Evolutionary conservation across 2,113 vertebrate species (phyloP), one percentile per base, ranked within the genome.

Genomic region (Phylloscopus whistleri): DNA sequence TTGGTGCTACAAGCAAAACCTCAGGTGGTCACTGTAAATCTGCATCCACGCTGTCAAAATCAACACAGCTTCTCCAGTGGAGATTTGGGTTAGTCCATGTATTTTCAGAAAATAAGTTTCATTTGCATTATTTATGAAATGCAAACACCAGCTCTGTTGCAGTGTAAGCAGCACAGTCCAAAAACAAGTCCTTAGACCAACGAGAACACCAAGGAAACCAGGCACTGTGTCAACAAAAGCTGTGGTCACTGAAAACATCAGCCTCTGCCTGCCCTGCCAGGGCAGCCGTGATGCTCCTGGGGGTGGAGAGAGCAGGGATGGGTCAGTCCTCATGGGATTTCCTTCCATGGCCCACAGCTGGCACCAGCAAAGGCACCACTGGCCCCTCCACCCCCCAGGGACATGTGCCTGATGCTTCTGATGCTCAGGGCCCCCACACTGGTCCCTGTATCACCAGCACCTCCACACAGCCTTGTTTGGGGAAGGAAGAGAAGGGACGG

Each of bases 1-100:
- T n/a, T 67, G 49, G 21, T 79, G 69, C 44, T 69, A 64, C 82
- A 69, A 95, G 52, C 62, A 84, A 68, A 96, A 67, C 90, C 78
- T 79, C 75, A 74, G 85, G 95, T 84, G 78, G 87, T 39, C 87
- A 51, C 90, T n/a, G 60, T 48, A 92, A 89, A 93, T 55, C 86
- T 77, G 82, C 66, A 78, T 28, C 74, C 87, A 49, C 23, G 68
- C 90, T 90, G 90, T 92, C 94, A 73, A 44, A 93, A 79, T 26
- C 86, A 92, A 80, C 76, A 62, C 48, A 90, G 76, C n/a, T 35
- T 49, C 88, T 77, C 75, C 79, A 31, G 67, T 4, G 33, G 64
- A 86, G 69, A 39, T 82, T 24, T 15, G 19, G 53, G 69, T 59
- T 51, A 55, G 74, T n/a, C 73, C 41, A 19, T 5, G 22, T 4